A percentile compares a stretch with the other conserved stretches of the same genome.
Evolutionary conservation across 2,797 vertebrate genomes (phyloP).

Genomic region (Propithecus perrieri): DNA sequence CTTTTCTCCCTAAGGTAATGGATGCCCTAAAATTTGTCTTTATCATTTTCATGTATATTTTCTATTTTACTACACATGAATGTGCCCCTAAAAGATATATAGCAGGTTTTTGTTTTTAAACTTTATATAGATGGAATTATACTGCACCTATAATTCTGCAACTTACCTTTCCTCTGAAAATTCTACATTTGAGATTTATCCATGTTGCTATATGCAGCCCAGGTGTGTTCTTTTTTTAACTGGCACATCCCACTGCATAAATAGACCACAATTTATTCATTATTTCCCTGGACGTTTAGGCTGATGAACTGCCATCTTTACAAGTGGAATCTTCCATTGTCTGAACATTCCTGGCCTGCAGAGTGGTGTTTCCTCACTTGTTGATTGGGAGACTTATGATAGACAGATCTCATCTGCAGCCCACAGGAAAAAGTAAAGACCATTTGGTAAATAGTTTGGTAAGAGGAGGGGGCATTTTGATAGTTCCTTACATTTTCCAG

Average conservation of each 20-base stretch:
- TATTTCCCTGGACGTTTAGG: background rate
- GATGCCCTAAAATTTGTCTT: background rate
- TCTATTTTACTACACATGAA: background rate
- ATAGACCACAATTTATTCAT: background rate
- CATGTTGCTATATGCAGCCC: background rate
- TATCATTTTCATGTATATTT: background rate
- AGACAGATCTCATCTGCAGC: background rate
- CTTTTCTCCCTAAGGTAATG: background rate
- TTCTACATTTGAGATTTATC: background rate
- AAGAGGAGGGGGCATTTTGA: background rate
- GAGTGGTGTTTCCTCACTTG: background rate
- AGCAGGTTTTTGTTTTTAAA: background rate
- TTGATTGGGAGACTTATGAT: background rate
- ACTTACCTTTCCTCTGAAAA: background rate
- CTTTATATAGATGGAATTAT: background rate
- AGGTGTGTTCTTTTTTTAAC: background rate
- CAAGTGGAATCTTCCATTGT: background rate
- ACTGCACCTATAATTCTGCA: background rate
- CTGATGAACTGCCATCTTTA: background rate
- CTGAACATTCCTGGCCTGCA: background rate
- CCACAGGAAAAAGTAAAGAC: background rate
- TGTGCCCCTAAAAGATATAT: background rate
- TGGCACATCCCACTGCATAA: background rate
- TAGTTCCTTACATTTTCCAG: background rate
- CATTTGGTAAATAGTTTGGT: background rate